Evolutionary conservation across 1,140 invertebrate genomes (phyloP).

Genomic region (Drosophila lowei): DNA sequence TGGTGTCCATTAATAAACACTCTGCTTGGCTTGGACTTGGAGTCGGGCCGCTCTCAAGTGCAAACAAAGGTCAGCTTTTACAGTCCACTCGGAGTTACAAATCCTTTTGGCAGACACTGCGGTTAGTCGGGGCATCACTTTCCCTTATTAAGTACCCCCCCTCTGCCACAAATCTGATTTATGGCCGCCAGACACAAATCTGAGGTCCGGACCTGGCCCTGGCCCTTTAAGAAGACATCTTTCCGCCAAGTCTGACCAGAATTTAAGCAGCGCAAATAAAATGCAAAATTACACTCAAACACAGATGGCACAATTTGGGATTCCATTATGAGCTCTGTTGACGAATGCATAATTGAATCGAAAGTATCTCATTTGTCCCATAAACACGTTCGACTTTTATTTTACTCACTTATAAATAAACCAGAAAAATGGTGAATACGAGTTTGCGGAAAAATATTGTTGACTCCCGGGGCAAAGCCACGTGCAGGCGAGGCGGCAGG

Average conservation of each 20-base stretch:
- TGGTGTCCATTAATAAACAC: conserved; percentile 65
- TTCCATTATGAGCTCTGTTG: conserved; percentile 57
- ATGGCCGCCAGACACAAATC: conserved; percentile 13
- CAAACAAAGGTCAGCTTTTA: conserved; percentile 29
- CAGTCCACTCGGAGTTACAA: conserved; percentile 1
- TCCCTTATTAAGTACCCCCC: conserved; percentile 45
- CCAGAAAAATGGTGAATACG: conserved; percentile 22
- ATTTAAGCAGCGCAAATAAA: conserved; percentile 26
- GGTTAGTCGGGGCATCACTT: conserved; percentile 2
- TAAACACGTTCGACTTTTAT: conserved; percentile 70
- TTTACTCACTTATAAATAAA: conserved; percentile 65
- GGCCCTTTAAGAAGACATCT: conserved; percentile 12
- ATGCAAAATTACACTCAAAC: conserved; percentile 19
- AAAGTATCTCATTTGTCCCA: conserved; percentile 76
- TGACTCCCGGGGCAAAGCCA: conserved; percentile 48
- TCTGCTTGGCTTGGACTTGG: conserved; percentile 18
- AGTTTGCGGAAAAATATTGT: conserved; percentile 19
- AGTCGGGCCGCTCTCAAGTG: conserved; percentile 50
- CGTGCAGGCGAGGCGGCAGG: conserved; percentile 33
- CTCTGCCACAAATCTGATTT: conserved; percentile 59
- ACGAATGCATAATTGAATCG: conserved; percentile 73
- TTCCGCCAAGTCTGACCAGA: not conserved
- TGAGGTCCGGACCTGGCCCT: not conserved
- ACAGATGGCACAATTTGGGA: conserved; percentile 39
- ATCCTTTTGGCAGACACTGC: conserved; percentile 23